Conservation (phyloP, 2,113 vertebrate genomes). For the Bambusicola thoracicus region DNA sequence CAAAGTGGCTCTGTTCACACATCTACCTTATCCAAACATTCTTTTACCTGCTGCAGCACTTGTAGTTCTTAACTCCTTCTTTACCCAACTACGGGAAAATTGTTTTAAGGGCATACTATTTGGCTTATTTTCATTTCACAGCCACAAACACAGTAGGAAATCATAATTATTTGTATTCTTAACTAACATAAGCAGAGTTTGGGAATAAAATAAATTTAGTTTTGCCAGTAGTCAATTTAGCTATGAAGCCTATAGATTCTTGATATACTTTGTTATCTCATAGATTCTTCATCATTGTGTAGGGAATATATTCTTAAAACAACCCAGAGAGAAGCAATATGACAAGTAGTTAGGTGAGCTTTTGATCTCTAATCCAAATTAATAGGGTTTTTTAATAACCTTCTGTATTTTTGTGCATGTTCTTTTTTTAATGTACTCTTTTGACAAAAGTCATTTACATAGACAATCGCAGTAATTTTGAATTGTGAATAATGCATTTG, state of each 20-base stretch:
- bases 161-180: neutral
- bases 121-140: neutral
- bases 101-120: neutral
- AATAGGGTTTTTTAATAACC: neutral
- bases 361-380: neutral
- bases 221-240: neutral
- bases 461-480: neutral
- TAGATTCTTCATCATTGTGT: neutral
- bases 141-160: neutral
- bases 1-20: neutral
- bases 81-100: neutral
- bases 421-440: neutral
- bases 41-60: neutral
- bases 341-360: neutral
- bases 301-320: neutral
- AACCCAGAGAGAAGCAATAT: neutral
- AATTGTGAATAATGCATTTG: neutral
- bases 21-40: neutral
- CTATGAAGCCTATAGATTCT: neutral
- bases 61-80: neutral
- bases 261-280: neutral
- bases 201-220: neutral
- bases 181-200: neutral
- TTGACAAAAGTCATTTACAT: neutral
- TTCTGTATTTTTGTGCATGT: neutral